Base-by-base conservation (phyloP, 2,797 vertebrate genomes). In the Podargus strigoides region DNA sequence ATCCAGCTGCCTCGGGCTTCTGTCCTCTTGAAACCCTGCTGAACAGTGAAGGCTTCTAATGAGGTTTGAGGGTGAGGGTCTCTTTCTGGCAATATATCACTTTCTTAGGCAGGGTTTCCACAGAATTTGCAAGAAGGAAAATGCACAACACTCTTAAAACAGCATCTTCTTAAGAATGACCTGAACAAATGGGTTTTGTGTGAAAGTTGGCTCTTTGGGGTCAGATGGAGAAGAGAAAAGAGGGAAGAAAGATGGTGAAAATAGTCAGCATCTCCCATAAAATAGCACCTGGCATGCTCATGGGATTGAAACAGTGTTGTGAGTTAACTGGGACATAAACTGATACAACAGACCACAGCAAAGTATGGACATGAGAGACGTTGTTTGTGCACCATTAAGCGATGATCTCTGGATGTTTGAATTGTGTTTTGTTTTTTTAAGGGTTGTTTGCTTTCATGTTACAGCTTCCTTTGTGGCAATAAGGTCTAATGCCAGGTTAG, bases 1-100 rank as follows among this genome's bases (percentile, higher is more conserved):
- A 74, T 55, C 64, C 87, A 95, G 89, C 87, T 94, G 94, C 90
- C 93, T 94, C 76, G 0, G 93, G 95, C 84, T 93, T 94, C 83
- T 82, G 74, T 96, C 85, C 89, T 92, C 90, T 70, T 20, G 50
- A 95, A 95, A 84, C 47, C 58, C 89, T 70, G 81, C 52, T 86
- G 42, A 95, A 92, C 64, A 85, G 68, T 22, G 87, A 87, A 93
- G 82, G 62, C 59, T 76, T 84, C 80, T 96, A 85, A 74, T 75
- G 75, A 81, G 53, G 85, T 70, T 75, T 53, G 80, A 85, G 87
- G 69, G 73, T 73, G 76, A 76, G 88, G 75, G 68, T 92, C 87
- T 90, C 68, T 64, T 63, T 66, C 67, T 59, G 47, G 58, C 64
- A 78, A 49, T 94, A 50, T 52, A 91, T 95, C 87, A 86, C 89